A percentile compares a stretch with the other conserved stretches of the same genome.
These are phyloP conservation scores for Lamproptera curius DNA, from an alignment of 2,888 invertebrate species.

Conservation along the genomic window DNA sequence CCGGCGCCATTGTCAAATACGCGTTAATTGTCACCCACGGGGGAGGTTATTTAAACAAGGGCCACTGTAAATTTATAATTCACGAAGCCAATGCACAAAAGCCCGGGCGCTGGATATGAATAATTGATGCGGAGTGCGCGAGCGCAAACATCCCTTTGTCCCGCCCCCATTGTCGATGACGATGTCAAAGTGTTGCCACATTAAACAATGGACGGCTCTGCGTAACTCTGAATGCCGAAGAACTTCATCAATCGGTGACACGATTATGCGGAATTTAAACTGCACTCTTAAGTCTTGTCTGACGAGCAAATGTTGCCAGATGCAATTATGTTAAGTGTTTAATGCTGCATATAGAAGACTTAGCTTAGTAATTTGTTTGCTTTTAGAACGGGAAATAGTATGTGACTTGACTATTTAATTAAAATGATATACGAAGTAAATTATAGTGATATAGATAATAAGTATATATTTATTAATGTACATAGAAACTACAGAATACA, in stretches of 20 bases:
- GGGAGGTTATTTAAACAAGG: constrained; percentile 3
- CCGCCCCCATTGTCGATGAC: neutral
- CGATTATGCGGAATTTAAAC: neutral
- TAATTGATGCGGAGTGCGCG: constrained; percentile 13
- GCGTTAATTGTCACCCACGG: neutral
- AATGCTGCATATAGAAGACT: too few relatives aligned
- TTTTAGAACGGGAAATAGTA: too few relatives aligned
- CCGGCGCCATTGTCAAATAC: constrained; percentile 4
- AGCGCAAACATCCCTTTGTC: constrained; percentile 10
- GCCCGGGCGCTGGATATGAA: constrained; percentile 6
- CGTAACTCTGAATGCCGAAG: constrained; percentile 9
- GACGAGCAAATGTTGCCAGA: too few relatives aligned
- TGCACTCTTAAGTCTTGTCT: too few relatives aligned
- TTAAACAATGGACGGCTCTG: constrained; percentile 5
- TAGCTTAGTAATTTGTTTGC: too few relatives aligned
- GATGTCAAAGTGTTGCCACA: neutral
- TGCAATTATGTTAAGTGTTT: too few relatives aligned
- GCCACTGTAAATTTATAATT: constrained; percentile 12
- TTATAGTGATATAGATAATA: too few relatives aligned
- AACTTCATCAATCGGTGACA: constrained; percentile 9
- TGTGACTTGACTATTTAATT: too few relatives aligned
- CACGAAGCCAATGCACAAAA: constrained; percentile 1
- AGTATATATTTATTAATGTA: too few relatives aligned
- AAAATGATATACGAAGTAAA: too few relatives aligned
- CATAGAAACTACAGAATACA: too few relatives aligned